These are phyloP conservation scores for Drosophila murphyi DNA, from an alignment of 1,140 invertebrate species.

Conservation along the genomic window DNA sequence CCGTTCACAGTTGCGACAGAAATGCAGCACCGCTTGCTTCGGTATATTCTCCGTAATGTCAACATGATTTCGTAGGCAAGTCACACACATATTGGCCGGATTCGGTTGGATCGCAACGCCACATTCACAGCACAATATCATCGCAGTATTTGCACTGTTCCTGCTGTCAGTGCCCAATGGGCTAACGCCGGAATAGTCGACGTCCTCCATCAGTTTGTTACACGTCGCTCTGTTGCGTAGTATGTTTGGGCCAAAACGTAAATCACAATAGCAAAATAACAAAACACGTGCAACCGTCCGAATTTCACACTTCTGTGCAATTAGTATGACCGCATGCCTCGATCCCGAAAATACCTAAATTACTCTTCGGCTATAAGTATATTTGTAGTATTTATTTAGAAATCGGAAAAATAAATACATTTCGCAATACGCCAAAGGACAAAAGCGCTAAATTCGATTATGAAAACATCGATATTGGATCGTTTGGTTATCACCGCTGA, in stretches of 20 bases:
- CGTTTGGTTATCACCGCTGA: background rate
- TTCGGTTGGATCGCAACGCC: slow-evolving; percentile 95
- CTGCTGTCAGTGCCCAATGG: slow-evolving; percentile 40
- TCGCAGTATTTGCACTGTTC: slow-evolving; percentile 17
- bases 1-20: slow-evolving; percentile 96
- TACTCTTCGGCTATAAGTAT: no score
- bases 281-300: slow-evolving; percentile 56
- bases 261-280: slow-evolving; percentile 35
- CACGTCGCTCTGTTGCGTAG: background rate
- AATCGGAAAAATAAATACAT: background rate
- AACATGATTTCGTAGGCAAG: slow-evolving; percentile 94
- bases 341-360: background rate
- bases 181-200: slow-evolving; percentile 44
- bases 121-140: slow-evolving; percentile 91
- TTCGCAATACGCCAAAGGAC: no score
- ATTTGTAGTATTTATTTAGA: no score
- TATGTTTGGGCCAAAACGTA: slow-evolving; percentile 12
- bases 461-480: background rate
- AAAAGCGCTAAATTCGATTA: background rate
- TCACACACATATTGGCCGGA: slow-evolving; percentile 98
- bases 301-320: slow-evolving; percentile 30
- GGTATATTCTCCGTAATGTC: slow-evolving; percentile 99
- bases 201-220: slow-evolving; percentile 49
- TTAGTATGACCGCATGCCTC: background rate
- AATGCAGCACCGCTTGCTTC: slow-evolving; percentile 95